A percentile compares a stretch with the other conserved stretches of the same genome.
These are phyloP conservation scores for Chloroceryle amazona DNA, from an alignment of 2,797 vertebrate species.

Conservation along the genomic window DNA sequence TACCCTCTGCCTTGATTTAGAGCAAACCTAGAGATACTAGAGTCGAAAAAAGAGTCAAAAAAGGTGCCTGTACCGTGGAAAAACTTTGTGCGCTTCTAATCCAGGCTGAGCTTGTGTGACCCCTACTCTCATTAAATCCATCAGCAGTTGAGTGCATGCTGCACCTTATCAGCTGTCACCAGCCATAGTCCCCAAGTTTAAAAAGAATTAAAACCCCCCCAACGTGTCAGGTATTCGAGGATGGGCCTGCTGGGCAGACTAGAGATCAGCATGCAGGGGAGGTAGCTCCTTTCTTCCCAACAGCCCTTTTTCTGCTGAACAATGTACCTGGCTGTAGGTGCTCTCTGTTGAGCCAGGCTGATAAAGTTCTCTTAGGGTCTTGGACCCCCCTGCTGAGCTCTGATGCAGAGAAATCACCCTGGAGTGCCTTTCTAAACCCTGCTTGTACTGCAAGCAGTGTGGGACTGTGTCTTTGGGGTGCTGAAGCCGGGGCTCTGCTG, in stretches of 20 bases:
- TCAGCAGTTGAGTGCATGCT: fast-evolving
- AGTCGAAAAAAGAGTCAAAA: neutral
- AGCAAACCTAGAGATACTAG: neutral
- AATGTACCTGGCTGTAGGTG: neutral
- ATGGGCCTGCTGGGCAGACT: neutral
- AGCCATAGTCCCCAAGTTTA: neutral
- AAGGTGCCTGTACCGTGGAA: fast-evolving
- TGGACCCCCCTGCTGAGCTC: neutral
- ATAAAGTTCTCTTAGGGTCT: neutral
- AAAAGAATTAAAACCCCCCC: neutral
- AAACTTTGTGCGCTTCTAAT: neutral
- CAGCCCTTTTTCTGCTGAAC: neutral
- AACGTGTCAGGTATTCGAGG: no score
- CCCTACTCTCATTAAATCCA: neutral
- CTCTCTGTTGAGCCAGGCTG: neutral
- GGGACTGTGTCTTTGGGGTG: neutral
- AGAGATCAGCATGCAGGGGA: neutral
- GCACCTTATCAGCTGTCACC: neutral
- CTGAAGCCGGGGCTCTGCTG: neutral
- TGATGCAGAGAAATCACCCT: neutral
- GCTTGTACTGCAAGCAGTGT: neutral
- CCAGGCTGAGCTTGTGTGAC: neutral
- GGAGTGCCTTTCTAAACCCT: neutral
- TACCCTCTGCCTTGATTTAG: neutral
- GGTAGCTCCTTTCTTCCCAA: neutral